Conservation (phyloP, 2,113 vertebrate species). For the Columbina picui region DNA sequence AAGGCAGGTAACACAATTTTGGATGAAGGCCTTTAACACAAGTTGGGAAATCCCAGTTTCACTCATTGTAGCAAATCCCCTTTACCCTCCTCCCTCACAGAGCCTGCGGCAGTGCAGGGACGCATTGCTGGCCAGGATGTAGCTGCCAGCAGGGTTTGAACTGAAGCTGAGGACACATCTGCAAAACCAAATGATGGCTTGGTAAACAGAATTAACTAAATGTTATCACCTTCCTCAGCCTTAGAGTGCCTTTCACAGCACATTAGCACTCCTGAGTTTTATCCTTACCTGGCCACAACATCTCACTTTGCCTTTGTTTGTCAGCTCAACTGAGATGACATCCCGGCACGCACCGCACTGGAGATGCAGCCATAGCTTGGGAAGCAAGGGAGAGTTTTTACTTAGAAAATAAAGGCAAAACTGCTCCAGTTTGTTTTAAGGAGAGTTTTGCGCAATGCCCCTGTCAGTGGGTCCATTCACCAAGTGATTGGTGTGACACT, state of each 20-base stretch:
- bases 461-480: not conserved
- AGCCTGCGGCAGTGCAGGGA: fast-evolving
- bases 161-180: not conserved
- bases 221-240: not conserved
- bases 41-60: not conserved
- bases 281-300: not conserved
- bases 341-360: fast-evolving
- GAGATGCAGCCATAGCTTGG: not conserved
- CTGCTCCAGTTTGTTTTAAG: not conserved
- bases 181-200: not conserved
- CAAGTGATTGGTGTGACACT: not conserved
- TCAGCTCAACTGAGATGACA: not conserved
- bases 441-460: not conserved
- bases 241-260: not conserved
- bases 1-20: not conserved
- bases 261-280: not conserved
- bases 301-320: not conserved
- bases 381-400: not conserved
- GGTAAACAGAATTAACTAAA: not conserved
- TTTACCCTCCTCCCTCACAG: not conserved
- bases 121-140: fast-evolving
- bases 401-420: not conserved
- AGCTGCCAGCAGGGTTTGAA: not conserved
- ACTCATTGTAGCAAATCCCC: not conserved
- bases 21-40: not conserved